Evolutionary conservation across 2,888 invertebrate species (phyloP), one percentile per base, ranked within the genome.

Genomic region (Geophilus truncorum): DNA sequence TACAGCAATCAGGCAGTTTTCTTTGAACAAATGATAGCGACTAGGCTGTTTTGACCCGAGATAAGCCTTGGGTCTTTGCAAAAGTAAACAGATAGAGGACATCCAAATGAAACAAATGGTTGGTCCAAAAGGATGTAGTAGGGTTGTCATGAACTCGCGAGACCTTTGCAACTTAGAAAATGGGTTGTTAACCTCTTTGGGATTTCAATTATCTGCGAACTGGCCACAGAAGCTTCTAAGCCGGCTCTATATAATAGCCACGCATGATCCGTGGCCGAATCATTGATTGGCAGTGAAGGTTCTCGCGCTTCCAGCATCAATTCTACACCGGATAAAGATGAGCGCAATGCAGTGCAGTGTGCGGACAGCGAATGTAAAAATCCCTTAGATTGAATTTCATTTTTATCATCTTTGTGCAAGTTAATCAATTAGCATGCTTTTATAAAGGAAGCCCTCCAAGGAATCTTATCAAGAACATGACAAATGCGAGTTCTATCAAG

Each of bases 181-280:
- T 70, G 70, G 70, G 70, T 70, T 70, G 70, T 70, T 70, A 70
- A 70, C 70, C 70, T 28, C 70, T 70, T 70, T 70, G 70, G 62
- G 70, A 70, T 70, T 70, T 70, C 70, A 70, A 70, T 70, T 70
- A 70, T 70, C 70, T 28, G 70, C 10, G 70, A 70, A 70, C 70
- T 25, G 70, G n/a, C 70, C 70, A 25, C 70, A 62, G 21, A 15
- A 28, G 12, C 70, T 25, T 70, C 70, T 70, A 70, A 70, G 70
- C 70, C n/a, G 28, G 70, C 70, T 70, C 28, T n/a, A n/a, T 70
- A 70, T 70, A 70, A 70, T 70, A 70, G 28, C 28, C 28, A 28
- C 25, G 25, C 12, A n/a, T 70, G 70, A 70, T 70, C 70, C 12
- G 70, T 70, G 28, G 70, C 25, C 70, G 70, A 70, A 70, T 4